These are phyloP conservation scores for Chaenocephalus aceratus DNA, from an alignment of 2,113 vertebrate genomes.

Conservation along the genomic window DNA sequence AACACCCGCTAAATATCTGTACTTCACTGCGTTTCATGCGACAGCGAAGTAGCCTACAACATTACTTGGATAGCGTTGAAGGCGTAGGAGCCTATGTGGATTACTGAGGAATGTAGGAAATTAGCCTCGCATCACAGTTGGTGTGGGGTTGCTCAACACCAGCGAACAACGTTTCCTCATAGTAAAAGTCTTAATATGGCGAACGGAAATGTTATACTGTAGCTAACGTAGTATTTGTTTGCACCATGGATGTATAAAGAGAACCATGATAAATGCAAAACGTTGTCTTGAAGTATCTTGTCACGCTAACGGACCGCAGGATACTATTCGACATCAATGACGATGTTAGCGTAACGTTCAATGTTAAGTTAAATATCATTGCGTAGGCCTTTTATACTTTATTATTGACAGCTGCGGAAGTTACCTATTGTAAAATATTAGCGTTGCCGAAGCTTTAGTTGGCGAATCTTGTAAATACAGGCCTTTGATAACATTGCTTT, in stretches of 20 bases:
- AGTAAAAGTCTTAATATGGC: too few species aligned
- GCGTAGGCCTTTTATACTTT: neutral
- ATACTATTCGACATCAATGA: neutral
- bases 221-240: neutral
- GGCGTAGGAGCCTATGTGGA: too few species aligned
- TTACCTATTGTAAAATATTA: neutral
- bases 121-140: conserved; percentile 16
- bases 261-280: neutral
- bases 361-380: neutral
- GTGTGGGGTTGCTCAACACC: neutral
- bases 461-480: conserved; percentile 3
- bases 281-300: conserved; percentile 13
- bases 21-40: fast-evolving
- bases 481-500: conserved; percentile 23
- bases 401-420: neutral
- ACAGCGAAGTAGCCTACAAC: neutral
- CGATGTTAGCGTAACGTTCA: neutral
- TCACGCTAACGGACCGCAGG: conserved; percentile 14
- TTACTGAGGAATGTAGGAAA: conserved; percentile 14
- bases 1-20: neutral
- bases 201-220: neutral
- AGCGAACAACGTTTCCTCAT: neutral
- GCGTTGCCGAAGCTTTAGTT: too few species aligned
- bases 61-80: neutral
- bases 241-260: conserved; percentile 25